Evolutionary conservation across 2,888 invertebrate genomes (phyloP), one percentile per base, ranked within the genome.

Genomic region (Epinotia ramella): DNA sequence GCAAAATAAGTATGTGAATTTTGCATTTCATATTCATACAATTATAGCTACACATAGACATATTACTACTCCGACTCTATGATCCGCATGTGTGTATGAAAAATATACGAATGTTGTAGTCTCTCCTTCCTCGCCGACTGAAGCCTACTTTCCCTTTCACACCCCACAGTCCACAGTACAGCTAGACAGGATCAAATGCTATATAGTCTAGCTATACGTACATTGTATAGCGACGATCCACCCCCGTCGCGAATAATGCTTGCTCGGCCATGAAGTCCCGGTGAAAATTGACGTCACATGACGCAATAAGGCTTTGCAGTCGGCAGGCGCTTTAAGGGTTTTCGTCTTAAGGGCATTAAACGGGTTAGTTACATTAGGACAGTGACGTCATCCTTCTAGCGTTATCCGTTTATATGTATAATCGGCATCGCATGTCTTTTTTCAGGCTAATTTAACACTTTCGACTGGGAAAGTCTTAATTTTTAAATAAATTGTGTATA

Each of bases 251-350:
- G 46, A 69, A 69, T 62, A 71, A 60, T 69, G 57, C 64, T 68
- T 72, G 13, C 71, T 20, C 13, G 33, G n/a, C 44, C 56, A 64
- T 92, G 89, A 67, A 70, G 78, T 68, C 92, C 89, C 89, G 78
- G 91, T 92, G 69, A 78, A 84, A 88, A 78, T 82, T 90, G 90
- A 91, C 91, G 91, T 91, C 91, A 90, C 84, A 81, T 85, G 85
- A 89, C 82, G 83, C 81, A 80, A 83, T 77, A 67, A 53, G 65
- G 57, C 63, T 65, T 46, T 70, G 74, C 59, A 33, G 28, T 9
- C 49, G 67, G 18, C 28, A 64, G 68, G 69, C 20, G n/a, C 40
- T 24, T 60, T n/a, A 44, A 60, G n/a, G 24, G 11, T 49, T 49
- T 28, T 49, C 49, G 16, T 49, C 5, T 40, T 40, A 40, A 40